Conservation (phyloP, 2,113 vertebrate species). For the Turdus rufiventris region DNA sequence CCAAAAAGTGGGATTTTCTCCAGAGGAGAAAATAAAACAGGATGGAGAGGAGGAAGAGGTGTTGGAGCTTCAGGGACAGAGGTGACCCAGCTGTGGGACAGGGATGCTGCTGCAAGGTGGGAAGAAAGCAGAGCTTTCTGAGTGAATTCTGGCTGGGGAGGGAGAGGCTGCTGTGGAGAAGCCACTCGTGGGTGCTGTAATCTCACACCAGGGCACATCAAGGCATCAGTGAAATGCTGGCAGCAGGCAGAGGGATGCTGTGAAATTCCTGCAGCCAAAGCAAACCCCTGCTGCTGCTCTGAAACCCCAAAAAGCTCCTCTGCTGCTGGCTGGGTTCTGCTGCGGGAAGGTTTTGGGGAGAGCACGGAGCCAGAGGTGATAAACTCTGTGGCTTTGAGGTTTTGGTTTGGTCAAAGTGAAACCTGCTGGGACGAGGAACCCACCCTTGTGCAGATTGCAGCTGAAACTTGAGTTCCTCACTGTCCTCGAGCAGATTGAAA, state of each 20-base stretch:
- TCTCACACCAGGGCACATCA: not conserved
- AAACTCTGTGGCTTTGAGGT: conserved; percentile 43
- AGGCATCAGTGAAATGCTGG: not conserved
- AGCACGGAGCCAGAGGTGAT: not conserved
- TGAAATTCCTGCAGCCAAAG: not conserved
- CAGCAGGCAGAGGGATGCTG: not conserved
- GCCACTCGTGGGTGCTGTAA: not conserved
- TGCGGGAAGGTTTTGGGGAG: fast-evolving
- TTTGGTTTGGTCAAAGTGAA: conserved; percentile 41
- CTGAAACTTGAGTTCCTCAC: not conserved
- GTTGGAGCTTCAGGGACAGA: not conserved
- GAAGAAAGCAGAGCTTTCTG: not conserved
- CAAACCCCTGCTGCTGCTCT: not conserved
- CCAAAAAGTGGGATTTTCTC: not conserved
- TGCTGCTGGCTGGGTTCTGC: not conserved
- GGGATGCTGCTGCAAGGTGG: not conserved
- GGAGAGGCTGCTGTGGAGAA: not conserved
- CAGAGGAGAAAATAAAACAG: not conserved
- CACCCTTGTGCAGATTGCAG: not conserved
- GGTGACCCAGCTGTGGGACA: not conserved
- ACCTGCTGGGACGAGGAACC: not conserved
- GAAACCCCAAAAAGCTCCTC: fast-evolving
- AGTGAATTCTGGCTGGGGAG: not conserved
- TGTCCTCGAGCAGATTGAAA: fast-evolving
- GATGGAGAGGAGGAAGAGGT: fast-evolving